These are phyloP conservation scores for Maniola jurtina DNA, from an alignment of 1,140 invertebrate genomes.

Conservation along the genomic window DNA sequence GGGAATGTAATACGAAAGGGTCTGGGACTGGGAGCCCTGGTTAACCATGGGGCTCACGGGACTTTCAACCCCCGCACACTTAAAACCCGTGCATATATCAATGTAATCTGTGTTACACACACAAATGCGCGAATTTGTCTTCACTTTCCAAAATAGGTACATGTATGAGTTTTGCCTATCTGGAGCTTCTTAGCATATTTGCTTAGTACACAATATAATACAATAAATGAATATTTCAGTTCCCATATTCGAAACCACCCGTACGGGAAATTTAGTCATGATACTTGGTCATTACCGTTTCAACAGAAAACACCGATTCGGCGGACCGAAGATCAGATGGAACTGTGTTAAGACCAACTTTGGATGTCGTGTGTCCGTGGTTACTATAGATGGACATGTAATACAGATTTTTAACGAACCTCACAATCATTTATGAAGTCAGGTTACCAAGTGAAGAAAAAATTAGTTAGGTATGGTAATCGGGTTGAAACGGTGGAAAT, in stretches of 20 bases:
- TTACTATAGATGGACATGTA: constrained; percentile 29
- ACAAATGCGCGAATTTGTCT: no score
- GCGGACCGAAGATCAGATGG: constrained; percentile 38
- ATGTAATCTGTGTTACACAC: no score
- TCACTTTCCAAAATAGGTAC: no score
- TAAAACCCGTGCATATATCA: no score
- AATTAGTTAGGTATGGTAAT: background rate
- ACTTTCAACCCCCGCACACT: no score
- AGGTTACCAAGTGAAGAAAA: background rate
- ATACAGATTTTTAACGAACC: constrained; percentile 21
- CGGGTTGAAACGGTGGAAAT: background rate
- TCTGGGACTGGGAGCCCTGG: no score
- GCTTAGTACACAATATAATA: no score
- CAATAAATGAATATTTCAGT: constrained; percentile 20
- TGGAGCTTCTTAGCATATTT: no score
- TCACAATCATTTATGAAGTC: constrained; percentile 25
- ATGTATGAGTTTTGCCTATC: no score
- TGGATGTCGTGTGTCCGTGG: constrained; percentile 22
- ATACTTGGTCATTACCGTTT: constrained; percentile 41
- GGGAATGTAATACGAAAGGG: no score
- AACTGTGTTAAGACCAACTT: constrained; percentile 30
- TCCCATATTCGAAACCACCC: constrained; percentile 31
- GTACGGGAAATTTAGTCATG: constrained; percentile 39
- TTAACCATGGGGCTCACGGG: no score
- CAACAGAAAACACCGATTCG: constrained; percentile 24